Conservation (phyloP, 2,797 vertebrate genomes). For the Myioborus melanocephalus region DNA sequence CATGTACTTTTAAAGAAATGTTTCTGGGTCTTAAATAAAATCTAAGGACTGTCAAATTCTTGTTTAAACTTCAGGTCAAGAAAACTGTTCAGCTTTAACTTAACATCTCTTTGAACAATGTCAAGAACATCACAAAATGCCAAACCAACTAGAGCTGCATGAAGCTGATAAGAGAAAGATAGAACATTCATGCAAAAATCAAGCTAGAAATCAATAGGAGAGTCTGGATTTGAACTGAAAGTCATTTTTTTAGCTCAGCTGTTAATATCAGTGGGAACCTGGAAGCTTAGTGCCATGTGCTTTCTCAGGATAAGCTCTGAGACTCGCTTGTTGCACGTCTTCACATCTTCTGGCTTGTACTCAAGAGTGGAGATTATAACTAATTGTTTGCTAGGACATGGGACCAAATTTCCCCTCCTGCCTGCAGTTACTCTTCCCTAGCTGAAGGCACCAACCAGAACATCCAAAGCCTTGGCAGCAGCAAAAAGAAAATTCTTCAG, state of each 20-base stretch:
- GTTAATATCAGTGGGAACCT: slow-evolving; percentile 40
- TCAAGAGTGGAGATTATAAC: slow-evolving; percentile 36
- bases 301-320: slow-evolving; percentile 18
- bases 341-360: slow-evolving; percentile 14
- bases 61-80: slow-evolving; percentile 35
- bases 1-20: background rate
- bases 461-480: background rate
- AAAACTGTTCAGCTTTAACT: slow-evolving; percentile 50
- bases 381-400: slow-evolving; percentile 14
- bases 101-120: slow-evolving; percentile 49
- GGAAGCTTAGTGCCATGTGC: slow-evolving; percentile 45
- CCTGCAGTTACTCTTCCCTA: background rate
- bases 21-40: slow-evolving; percentile 1
- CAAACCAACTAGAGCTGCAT: slow-evolving; percentile 64
- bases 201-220: slow-evolving; percentile 51
- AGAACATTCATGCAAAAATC: slow-evolving; percentile 62
- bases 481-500: background rate
- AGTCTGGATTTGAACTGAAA: slow-evolving; percentile 50
- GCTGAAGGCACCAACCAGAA: background rate
- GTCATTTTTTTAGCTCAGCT: slow-evolving; percentile 57
- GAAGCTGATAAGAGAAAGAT: slow-evolving; percentile 74
- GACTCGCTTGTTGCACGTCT: background rate
- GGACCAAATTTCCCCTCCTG: background rate
- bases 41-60: slow-evolving; percentile 33
- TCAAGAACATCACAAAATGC: slow-evolving; percentile 64